Percentiles rank a stretch among this genome's conserved stretches.
These are phyloP conservation scores for Stenichneumon culpator DNA, from an alignment of 2,888 invertebrate genomes.

Conservation along the genomic window DNA sequence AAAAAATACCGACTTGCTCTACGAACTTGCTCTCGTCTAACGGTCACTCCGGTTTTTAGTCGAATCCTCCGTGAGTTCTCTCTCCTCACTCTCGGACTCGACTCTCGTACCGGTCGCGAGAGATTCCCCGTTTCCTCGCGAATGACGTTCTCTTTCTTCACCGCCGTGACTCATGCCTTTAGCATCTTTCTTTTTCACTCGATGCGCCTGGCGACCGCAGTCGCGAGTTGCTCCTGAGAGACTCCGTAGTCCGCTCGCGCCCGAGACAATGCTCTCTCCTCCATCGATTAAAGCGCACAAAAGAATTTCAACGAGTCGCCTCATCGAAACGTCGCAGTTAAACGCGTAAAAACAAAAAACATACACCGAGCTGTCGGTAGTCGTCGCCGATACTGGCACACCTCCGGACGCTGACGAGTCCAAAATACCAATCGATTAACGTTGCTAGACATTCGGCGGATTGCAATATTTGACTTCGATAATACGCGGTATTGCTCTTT, in stretches of 20 bases:
- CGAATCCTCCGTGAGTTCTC: slow-evolving; percentile 11
- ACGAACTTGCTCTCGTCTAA: slow-evolving; percentile 47
- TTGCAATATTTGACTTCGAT: slow-evolving; percentile 8
- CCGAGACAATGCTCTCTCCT: slow-evolving; percentile 37
- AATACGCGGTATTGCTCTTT: not conserved
- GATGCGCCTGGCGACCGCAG: slow-evolving; percentile 32
- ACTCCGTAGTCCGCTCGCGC: not conserved
- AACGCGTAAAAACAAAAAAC: not conserved
- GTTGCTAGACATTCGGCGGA: not conserved
- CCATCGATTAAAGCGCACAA: not conserved
- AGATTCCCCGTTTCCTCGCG: slow-evolving; percentile 53
- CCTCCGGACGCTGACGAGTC: not conserved
- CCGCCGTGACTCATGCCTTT: slow-evolving; percentile 58
- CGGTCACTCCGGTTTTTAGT: slow-evolving; percentile 40
- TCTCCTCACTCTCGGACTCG: slow-evolving; percentile 24
- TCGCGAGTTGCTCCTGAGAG: slow-evolving; percentile 44
- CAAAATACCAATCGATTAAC: not conserved
- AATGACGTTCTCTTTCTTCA: slow-evolving; percentile 66
- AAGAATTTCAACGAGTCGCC: slow-evolving; percentile 14
- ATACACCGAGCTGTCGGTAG: too few relatives aligned
- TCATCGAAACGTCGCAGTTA: not conserved
- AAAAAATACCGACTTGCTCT: slow-evolving; percentile 16
- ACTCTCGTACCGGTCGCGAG: slow-evolving; percentile 34
- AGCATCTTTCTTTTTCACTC: slow-evolving; percentile 42
- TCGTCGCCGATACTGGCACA: not conserved